phyloP scores from a whole-genome alignment of 2,888 invertebrate genomes.

The Germaria angustata region DNA sequence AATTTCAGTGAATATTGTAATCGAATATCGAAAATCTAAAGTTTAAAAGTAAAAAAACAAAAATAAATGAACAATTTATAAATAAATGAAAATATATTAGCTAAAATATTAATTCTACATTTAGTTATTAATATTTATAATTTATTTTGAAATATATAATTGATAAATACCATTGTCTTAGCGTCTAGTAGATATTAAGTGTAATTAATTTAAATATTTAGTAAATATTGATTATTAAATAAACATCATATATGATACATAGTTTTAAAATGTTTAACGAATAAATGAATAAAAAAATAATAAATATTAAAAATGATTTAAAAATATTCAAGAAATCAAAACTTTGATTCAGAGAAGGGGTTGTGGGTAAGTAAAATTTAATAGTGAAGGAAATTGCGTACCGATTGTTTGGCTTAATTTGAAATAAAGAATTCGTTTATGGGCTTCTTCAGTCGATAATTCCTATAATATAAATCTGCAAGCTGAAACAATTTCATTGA shows the following conservation, averaged over 20 bases:
- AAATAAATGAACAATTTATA: conserved; percentile 4
- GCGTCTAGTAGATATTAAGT: conserved; percentile 59
- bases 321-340: not conserved
- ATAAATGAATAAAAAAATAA: conserved; percentile 50
- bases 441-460: too few species aligned
- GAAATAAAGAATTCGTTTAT: too few species aligned
- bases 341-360: not conserved
- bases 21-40: conserved; percentile 18
- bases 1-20: conserved; percentile 24
- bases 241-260: conserved; percentile 33
- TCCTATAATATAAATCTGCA: too few species aligned
- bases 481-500: too few species aligned
- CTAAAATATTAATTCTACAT: conserved; percentile 58
- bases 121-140: conserved; percentile 34
- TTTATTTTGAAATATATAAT: conserved; percentile 34
- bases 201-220: conserved; percentile 63
- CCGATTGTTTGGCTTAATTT: too few species aligned
- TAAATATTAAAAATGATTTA: not conserved
- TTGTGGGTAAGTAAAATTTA: not conserved
- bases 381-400: too few species aligned
- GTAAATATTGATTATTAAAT: conserved; percentile 61
- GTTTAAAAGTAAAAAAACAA: too few species aligned
- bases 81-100: conserved; percentile 42
- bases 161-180: conserved; percentile 50
- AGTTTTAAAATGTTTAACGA: conserved; percentile 65